Conservation (phyloP, 1,140 invertebrate genomes). For the Dysdera silvatica region DNA sequence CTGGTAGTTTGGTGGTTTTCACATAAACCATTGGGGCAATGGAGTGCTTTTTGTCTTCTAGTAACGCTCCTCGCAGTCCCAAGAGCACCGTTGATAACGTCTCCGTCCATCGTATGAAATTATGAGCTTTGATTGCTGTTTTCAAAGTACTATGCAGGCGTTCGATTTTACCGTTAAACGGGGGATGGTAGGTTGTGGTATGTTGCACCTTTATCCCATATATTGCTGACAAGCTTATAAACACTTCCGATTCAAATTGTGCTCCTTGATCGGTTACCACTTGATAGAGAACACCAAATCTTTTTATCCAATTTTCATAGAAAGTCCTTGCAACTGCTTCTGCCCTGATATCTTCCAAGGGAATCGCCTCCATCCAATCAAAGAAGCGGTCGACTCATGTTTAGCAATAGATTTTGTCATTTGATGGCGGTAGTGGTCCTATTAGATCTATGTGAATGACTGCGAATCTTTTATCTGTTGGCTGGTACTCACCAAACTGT, state of each 20-base stretch:
- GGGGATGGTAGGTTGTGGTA: constrained; percentile 32
- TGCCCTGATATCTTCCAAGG: neutral
- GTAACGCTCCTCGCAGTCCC: neutral
- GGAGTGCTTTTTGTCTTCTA: neutral
- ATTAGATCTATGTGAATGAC: no score
- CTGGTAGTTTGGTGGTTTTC: neutral
- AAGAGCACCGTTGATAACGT: neutral
- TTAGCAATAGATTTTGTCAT: no score
- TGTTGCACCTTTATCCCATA: neutral
- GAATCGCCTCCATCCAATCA: neutral
- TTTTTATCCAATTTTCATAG: neutral
- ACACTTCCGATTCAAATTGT: neutral
- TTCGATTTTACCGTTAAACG: constrained; percentile 36
- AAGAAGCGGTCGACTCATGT: neutral
- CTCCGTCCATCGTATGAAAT: neutral
- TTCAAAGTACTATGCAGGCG: constrained; percentile 32
- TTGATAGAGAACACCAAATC: neutral
- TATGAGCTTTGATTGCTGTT: constrained; percentile 23
- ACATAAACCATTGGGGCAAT: constrained; percentile 1
- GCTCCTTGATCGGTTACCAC: neutral
- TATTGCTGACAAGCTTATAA: neutral
- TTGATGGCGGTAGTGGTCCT: no score
- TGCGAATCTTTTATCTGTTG: no score
- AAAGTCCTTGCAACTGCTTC: neutral
- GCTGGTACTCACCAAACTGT: no score